Evolutionary conservation across 2,113 vertebrate species (phyloP).

Genomic region (Rhea americana): DNA sequence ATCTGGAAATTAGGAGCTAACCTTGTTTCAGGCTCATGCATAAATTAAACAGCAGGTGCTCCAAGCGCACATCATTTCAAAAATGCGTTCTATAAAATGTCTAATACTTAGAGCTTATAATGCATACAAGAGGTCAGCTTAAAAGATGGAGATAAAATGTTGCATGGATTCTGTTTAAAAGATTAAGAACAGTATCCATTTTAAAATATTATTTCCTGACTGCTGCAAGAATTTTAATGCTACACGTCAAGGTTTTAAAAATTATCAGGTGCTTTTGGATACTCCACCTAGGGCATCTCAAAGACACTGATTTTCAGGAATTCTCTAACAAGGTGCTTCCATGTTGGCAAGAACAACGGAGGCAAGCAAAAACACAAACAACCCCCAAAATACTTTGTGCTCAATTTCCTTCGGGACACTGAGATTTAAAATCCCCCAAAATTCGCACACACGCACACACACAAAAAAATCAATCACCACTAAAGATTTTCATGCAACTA

Average conservation of each 20-base stretch:
- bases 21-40: background rate
- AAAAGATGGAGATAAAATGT: background rate
- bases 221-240: background rate
- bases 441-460: background rate
- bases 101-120: background rate
- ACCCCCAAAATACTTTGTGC: background rate
- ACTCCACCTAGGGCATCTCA: background rate
- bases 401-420: background rate
- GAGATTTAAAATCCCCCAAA: background rate
- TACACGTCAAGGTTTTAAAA: background rate
- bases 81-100: background rate
- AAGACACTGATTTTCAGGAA: background rate
- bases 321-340: background rate
- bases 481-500: background rate
- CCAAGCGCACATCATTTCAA: background rate
- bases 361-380: background rate
- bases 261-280: background rate
- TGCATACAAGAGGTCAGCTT: background rate
- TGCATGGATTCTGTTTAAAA: background rate
- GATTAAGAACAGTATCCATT: background rate
- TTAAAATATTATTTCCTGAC: background rate
- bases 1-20: slow-evolving; percentile 35
- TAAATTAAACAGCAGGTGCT: slow-evolving; percentile 20
- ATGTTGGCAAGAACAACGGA: background rate
- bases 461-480: background rate